Base-by-base conservation (phyloP, 2,797 vertebrate genomes). In the Enoplosus armatus region DNA sequence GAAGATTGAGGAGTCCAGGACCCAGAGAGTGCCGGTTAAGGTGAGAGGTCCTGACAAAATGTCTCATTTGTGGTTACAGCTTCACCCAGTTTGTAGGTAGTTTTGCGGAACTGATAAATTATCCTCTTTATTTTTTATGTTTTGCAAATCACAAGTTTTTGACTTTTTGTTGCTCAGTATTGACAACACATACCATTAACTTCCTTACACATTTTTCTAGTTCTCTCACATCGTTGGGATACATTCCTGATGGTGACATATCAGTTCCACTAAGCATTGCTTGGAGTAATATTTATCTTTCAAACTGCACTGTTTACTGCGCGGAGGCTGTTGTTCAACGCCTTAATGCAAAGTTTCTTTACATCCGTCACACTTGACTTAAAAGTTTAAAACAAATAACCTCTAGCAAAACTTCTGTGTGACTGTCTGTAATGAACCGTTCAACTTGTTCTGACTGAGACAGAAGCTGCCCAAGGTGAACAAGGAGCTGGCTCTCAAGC, bases 401-500 rank as follows among this genome's bases (percentile, higher is more conserved):
- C 3, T 16, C 29, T 8, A 12, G 33, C 14, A 60, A 18, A 6
- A 12, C 24, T 24, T 41, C 54, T 59, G 20, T 29, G 8, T 53
- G 50, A 14, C 15, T 55, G 53, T 31, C 9, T 12, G 37, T 87
- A 20, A 70, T 51, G 12, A 14, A 43, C 37, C 16, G 31, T 47
- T 3, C 29, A 20, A 6, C 56, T 20, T 82, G 67, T 55, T 61
- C 2, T 43, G 29, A 18, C 66, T 64, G 72, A 79, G 41, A 76
- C 89, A 99, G 98, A 97, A 97, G 91, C 92, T 99, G 85, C 98
- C 98, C 0, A 97, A 96, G 88, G 98, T 99, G 79, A 99, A 99
- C 93, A 98, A 98, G 90, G 97, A 97, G 15, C 92, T 99, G 84
- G 98, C 98, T 3, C 95, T 99, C 48, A 99, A 98, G 86, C 94